phyloP scores from a whole-genome alignment of 2,888 invertebrate species.

The Synanthedon myopaeformis region DNA sequence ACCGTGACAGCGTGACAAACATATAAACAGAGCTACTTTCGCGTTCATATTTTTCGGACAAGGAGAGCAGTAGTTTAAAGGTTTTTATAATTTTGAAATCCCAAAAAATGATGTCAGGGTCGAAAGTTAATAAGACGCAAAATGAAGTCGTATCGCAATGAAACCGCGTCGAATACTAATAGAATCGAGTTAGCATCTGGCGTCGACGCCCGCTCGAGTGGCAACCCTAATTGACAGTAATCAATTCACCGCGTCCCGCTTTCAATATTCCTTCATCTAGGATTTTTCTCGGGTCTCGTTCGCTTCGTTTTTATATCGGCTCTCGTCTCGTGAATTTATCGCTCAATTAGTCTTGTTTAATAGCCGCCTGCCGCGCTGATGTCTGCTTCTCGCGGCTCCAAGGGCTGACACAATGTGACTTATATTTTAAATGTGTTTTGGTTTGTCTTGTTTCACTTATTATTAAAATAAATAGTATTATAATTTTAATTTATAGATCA shows the following conservation, averaged over 20 bases:
- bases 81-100: too few species aligned
- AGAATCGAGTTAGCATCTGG: slow-evolving; percentile 41
- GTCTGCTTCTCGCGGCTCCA: slow-evolving; percentile 60
- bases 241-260: slow-evolving; percentile 62
- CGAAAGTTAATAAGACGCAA: neutral
- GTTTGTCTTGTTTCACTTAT: too few species aligned
- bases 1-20: too few species aligned
- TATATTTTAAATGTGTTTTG: neutral
- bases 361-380: slow-evolving; percentile 69
- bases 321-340: slow-evolving; percentile 68
- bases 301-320: slow-evolving; percentile 60
- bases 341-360: slow-evolving; percentile 73
- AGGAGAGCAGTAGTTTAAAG: too few species aligned
- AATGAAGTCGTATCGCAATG: neutral
- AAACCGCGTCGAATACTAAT: slow-evolving; percentile 19
- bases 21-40: too few species aligned
- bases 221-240: slow-evolving; percentile 64
- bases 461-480: neutral
- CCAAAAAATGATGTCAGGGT: neutral
- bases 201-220: slow-evolving; percentile 43
- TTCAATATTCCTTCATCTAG: slow-evolving; percentile 64
- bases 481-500: neutral
- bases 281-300: slow-evolving; percentile 57
- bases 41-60: too few species aligned
- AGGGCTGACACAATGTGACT: slow-evolving; percentile 40